Evolutionary conservation across 2,113 vertebrate species (phyloP), one percentile per base, ranked within the genome.

Genomic region (Paradoxurus hermaphroditus): DNA sequence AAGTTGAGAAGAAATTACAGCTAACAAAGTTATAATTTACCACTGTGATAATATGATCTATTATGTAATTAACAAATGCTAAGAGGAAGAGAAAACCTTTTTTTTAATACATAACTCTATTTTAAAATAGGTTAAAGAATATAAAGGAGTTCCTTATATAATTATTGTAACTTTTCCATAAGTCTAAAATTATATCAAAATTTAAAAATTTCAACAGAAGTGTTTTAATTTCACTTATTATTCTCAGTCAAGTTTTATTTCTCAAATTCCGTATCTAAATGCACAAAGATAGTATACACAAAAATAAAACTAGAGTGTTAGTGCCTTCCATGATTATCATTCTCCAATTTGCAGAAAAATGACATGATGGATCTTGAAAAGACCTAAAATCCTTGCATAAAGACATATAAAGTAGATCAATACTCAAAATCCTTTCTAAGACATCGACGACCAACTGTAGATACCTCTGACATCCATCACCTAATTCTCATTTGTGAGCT

Each of bases 191-290:
- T n/a, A 29, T 67, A 92, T 36, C 31, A 91, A 56, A 90, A 70
- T 27, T 63, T 49, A 18, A 31, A 75, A 56, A 56, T 92, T 63
- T 68, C 67, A 96, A 44, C 34, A 12, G 62, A 82, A 86, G 2
- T 12, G n/a, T 89, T 97, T 94, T 15, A 39, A 39, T 78, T 97
- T 91, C 36, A 68, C 49, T 77, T 15, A n/a, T 85, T 62, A 88
- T 41, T 91, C 29, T 84, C 73, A 94, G 56, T 78, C 10, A 63
- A n/a, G 19, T 18, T 70, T 83, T 86, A 87, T 25, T 90, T 92
- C 77, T 78, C 73, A 92, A 83, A 92, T 49, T 91, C 18, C 19
- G 77, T 53, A 85, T 27, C 39, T 31, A 70, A 75, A n/a, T 49
- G 27, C 21, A 87, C 34, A 87, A 27, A 46, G 3, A 82, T 0